Base-by-base conservation (phyloP, 2,888 invertebrate genomes). In the Xanthia icteritia region DNA sequence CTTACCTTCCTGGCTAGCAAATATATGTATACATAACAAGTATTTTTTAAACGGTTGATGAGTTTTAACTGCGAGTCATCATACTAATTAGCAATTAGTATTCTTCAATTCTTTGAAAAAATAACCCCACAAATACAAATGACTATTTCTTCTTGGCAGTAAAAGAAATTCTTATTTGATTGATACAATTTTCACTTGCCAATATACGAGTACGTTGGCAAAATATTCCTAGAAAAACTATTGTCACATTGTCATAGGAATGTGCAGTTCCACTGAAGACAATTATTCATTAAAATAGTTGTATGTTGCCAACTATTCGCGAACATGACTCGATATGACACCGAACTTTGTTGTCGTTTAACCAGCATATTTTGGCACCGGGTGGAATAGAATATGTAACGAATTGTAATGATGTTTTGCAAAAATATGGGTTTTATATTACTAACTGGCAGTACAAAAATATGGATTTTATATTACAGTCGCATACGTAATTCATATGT, bases 241-340 rank as follows among this genome's bases (percentile, higher is more conserved):
- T 54, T 68, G 79, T 68, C 56, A 36, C 63, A n/a, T 20, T 63
- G 61, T 48, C 48, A 51, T 13, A 56, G 17, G 61, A 56, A 67
- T 77, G 48, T n/a, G 31, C n/a, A 39, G 13, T 48, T 8, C 17
- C 64, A 76, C 61, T 76, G 77, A 63, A 56, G 48, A 56, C 5
- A 20, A 23, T n/a, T 0, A 67, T 42, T 68, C 78, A 68, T 83
- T 68, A 77, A 64, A 77, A 77, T 56, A 11, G 31, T 56, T 23
- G 56, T 68, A 23, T 17, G 67, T 20, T 45, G 79, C 79, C 79
- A 79, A 79, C 13, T 77, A 45, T 83, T 68, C 6, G 36, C 20
- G 20, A 78, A 56, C 42, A 77, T 42, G 27, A 74, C 42, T 63
- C 54, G 31, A 17, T 54, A 45, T 54, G 39, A 67, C 36, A 51